Base-by-base conservation (phyloP, 2,888 invertebrate species). In the Alcis repandata region DNA sequence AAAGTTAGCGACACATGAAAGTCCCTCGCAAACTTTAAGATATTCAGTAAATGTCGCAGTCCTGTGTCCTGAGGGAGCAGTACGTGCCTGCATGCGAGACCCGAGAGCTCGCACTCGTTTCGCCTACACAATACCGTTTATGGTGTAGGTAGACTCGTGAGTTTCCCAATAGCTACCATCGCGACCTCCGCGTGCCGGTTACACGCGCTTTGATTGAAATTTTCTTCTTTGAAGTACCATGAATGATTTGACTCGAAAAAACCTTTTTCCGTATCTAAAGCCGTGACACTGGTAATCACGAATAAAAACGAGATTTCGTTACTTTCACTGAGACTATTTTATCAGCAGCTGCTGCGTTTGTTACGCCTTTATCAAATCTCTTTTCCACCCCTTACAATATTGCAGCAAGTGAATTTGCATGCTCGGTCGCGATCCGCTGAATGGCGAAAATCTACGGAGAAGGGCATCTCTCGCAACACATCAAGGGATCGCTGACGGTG, bases 401-500 rank as follows among this genome's bases (percentile, higher is more conserved):
- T 54, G 63, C 45, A 59, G 40, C 48, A 48, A 72, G 54, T 79
- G 74, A 82, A 87, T 87, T 86, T 84, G 77, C 80, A 83, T 74
- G 75, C 75, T 77, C 71, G 74, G 72, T 71, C 75, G 72, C 73
- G 83, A 83, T 84, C 67, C 75, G 86, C 85, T 87, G 87, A 87
- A 76, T 77, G 63, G 80, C 71, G 73, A 82, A 82, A 87, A 84
- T 83, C 82, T 80, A 79, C 80, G 75, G 77, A 80, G 78, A 80
- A 80, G 80, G 82, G 78, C 82, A 78, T 83, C 83, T 76, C 78
- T 79, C 78, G 75, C 79, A 80, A 87, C 83, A 87, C 86, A 83
- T 88, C 88, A 88, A 85, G 84, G 80, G 86, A 87, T 80, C 83
- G 91, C 91, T 92, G 92, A 91, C 90, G 87, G 85, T 87, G 91